Conservation (phyloP, 2,797 vertebrate species). For the Tokudaia tokunoshimensis region DNA sequence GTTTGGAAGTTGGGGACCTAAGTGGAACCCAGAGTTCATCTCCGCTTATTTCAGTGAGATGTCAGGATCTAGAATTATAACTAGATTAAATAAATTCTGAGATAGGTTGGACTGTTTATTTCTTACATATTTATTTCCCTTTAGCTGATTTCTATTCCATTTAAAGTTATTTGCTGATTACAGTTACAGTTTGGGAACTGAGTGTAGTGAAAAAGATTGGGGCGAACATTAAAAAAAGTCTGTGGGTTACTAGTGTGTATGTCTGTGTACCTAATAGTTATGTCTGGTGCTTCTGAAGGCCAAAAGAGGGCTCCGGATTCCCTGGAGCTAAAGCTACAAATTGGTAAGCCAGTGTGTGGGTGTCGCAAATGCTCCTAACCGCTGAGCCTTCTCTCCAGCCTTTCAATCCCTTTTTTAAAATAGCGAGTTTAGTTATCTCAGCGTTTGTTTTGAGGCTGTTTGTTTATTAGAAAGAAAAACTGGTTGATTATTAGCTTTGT, state of each 20-base stretch:
- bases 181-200: neutral
- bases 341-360: neutral
- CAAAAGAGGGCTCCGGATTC: neutral
- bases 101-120: slow-evolving; percentile 9
- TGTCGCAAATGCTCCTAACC: neutral
- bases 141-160: neutral
- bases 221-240: neutral
- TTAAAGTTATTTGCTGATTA: slow-evolving; percentile 56
- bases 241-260: neutral
- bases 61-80: neutral
- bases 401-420: neutral
- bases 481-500: neutral
- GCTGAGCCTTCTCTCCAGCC: neutral
- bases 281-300: neutral
- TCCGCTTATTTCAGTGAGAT: neutral
- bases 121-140: slow-evolving; percentile 5
- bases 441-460: slow-evolving; percentile 27
- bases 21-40: neutral
- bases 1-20: neutral
- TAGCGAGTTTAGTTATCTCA: neutral
- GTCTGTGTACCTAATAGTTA: neutral
- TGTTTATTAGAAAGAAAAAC: slow-evolving; percentile 31
- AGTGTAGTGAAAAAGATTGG: slow-evolving; percentile 23
- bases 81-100: slow-evolving; percentile 17
- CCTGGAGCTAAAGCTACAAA: neutral